Percentiles rank a stretch among this genome's conserved stretches.
Conservation (phyloP, 2,113 vertebrate species). For the Oxyruncus cristatus region DNA sequence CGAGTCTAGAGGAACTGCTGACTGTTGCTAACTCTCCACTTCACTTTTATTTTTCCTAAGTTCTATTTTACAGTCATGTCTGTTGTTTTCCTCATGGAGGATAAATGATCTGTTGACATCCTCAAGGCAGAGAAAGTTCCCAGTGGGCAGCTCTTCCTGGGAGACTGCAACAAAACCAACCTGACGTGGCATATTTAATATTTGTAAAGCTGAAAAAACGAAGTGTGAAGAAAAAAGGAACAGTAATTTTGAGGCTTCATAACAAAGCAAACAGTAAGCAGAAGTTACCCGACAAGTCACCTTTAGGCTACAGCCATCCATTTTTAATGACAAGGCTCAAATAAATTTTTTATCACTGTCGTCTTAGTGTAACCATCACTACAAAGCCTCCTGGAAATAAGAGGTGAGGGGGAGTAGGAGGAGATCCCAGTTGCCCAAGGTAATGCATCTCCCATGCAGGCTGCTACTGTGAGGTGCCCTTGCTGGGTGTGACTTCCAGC, state of each 20-base stretch:
- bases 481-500: background rate
- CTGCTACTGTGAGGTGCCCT: background rate
- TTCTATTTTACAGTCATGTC: background rate
- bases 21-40: background rate
- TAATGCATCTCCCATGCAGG: background rate
- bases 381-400: background rate
- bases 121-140: background rate
- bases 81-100: background rate
- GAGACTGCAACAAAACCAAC: background rate
- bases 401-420: background rate
- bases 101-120: background rate
- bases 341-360: background rate
- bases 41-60: background rate
- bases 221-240: background rate
- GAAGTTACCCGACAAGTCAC: background rate
- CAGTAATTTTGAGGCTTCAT: background rate
- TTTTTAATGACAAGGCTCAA: background rate
- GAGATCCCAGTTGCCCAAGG: background rate
- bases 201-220: background rate
- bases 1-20: background rate
- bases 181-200: background rate
- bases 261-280: background rate
- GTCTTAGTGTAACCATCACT: background rate
- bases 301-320: background rate
- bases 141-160: background rate